Conservation (phyloP, 2,113 vertebrate genomes). For the Muscicapa adusta region DNA sequence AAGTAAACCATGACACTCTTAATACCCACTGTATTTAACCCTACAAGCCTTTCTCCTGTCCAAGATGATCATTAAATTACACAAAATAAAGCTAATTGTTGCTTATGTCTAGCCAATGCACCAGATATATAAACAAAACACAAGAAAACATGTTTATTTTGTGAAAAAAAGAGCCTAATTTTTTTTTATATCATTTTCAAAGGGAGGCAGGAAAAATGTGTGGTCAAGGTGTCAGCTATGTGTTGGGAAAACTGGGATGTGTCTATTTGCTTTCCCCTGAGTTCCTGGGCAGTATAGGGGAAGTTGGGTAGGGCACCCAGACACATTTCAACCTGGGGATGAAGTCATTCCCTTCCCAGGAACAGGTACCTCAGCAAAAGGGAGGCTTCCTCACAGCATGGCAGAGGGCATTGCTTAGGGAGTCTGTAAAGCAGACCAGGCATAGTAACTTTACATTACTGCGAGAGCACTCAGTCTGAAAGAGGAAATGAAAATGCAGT, state of each 20-base stretch:
- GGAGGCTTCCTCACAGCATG: not conserved
- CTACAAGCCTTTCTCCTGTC: not conserved
- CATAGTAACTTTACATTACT: not conserved
- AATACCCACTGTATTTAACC: not conserved
- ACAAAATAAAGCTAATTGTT: not conserved
- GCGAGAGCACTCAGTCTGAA: not conserved
- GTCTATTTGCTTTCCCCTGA: not conserved
- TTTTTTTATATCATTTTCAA: not conserved
- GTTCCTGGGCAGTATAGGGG: not conserved
- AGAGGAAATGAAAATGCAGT: not conserved
- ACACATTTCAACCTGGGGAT: not conserved
- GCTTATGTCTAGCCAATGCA: not conserved
- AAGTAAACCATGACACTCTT: not conserved
- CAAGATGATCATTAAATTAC: not conserved
- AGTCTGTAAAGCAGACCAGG: not conserved
- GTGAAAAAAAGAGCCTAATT: not conserved
- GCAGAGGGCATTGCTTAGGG: not conserved
- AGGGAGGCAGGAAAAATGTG: not conserved
- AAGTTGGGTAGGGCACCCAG: not conserved
- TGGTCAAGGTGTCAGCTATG: not conserved
- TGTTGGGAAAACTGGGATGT: not conserved
- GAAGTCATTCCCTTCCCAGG: not conserved
- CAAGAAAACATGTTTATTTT: not conserved
- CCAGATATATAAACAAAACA: not conserved
- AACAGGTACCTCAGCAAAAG: not conserved